Percentiles rank a stretch among this genome's conserved stretches.
These are phyloP conservation scores for Malthinus flaveolus DNA, from an alignment of 2,888 invertebrate genomes.

Conservation along the genomic window DNA sequence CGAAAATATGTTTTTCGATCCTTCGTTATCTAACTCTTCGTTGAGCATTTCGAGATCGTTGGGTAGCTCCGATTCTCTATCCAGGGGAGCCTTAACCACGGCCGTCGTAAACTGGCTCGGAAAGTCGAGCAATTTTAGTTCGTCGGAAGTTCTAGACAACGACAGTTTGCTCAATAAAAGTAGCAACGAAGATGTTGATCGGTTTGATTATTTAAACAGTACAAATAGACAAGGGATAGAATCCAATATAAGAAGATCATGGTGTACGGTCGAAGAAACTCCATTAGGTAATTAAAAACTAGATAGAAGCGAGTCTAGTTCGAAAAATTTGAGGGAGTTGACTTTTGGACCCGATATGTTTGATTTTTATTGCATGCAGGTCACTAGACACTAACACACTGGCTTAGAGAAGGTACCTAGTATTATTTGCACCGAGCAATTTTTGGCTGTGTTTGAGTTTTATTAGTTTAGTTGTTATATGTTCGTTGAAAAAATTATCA, in stretches of 20 bases:
- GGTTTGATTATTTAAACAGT: background rate
- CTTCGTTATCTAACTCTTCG: conserved; percentile 12
- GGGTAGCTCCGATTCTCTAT: conserved; percentile 46
- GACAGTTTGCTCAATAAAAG: conserved; percentile 32
- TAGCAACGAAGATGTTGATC: conserved; percentile 28
- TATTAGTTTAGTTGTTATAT: conserved; percentile 34
- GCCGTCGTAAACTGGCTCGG: conserved; percentile 52
- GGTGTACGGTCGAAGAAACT: conserved; percentile 37
- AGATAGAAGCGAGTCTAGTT: conserved; percentile 17
- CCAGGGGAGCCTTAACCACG: conserved; percentile 46
- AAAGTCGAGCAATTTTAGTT: conserved; percentile 46
- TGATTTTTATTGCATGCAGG: conserved; percentile 38
- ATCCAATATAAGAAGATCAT: conserved; percentile 30
- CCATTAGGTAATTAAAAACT: conserved; percentile 38
- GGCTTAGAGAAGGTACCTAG: conserved; percentile 29
- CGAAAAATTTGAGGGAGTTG: conserved; percentile 12
- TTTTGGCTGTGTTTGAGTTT: conserved; percentile 30
- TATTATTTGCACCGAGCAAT: conserved; percentile 31
- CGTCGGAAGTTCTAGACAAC: conserved; percentile 39
- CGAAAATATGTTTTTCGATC: conserved; percentile 44
- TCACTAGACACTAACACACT: conserved; percentile 29
- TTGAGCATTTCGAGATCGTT: conserved; percentile 40
- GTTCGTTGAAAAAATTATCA: conserved; percentile 30
- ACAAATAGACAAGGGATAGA: background rate
- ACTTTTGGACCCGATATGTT: conserved; percentile 54